Evolutionary conservation across 64 coral and sea anemone species (phyloP).

Genomic region (Astreopora myriophthalma): DNA sequence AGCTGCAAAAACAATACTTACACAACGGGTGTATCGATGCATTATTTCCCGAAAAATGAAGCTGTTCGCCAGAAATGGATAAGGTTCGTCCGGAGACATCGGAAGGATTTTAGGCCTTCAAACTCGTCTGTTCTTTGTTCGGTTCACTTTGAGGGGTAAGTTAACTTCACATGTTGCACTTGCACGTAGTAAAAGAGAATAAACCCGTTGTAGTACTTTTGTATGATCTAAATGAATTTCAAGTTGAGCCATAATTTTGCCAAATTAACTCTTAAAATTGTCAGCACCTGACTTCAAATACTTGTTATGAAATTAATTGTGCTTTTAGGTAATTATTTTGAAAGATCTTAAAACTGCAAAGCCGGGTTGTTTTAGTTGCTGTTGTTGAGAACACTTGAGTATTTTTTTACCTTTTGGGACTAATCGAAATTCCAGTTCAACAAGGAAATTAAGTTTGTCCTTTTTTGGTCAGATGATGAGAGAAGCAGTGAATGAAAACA

Average conservation of each 20-base stretch:
- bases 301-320: background rate
- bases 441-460: background rate
- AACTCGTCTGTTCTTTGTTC: background rate
- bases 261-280: background rate
- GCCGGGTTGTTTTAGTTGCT: background rate
- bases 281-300: background rate
- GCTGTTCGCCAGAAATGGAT: slow-evolving; percentile 4
- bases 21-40: slow-evolving; percentile 48
- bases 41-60: slow-evolving; percentile 55
- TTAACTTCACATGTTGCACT: background rate
- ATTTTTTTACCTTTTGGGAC: background rate
- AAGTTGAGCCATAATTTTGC: background rate
- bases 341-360: background rate
- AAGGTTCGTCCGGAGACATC: background rate
- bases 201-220: background rate
- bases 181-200: background rate
- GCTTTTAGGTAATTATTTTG: background rate
- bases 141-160: slow-evolving; percentile 1
- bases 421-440: background rate
- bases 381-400: background rate
- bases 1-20: slow-evolving; percentile 63
- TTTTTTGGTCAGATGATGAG: background rate
- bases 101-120: background rate
- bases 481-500: background rate
- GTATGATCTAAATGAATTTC: background rate